Evolutionary conservation across 2,113 vertebrate genomes (phyloP).

Genomic region (Nannobrachium achirus): DNA sequence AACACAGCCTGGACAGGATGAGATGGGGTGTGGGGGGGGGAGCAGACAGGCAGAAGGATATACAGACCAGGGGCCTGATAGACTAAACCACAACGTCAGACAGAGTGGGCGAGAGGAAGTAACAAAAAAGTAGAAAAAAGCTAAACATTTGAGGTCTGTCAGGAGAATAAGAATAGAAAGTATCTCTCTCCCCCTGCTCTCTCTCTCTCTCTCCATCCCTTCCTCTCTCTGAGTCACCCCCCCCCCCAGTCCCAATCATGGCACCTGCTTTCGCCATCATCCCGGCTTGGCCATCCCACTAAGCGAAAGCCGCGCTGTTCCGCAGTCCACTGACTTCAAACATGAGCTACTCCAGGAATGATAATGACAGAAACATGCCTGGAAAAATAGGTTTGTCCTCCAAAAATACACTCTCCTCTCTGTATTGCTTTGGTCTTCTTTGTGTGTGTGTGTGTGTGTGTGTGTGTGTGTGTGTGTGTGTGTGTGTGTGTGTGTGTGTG

Average conservation of each 20-base stretch:
- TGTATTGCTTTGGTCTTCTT: slow-evolving; percentile 41
- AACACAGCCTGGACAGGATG: slow-evolving; percentile 27
- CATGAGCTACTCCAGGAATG: slow-evolving; percentile 83
- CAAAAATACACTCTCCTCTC: slow-evolving; percentile 69
- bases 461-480: too few relatives aligned
- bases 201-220: neutral
- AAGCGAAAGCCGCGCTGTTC: slow-evolving; percentile 70
- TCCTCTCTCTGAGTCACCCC: slow-evolving; percentile 10
- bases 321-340: slow-evolving; percentile 78
- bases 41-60: slow-evolving; percentile 6
- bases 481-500: too few relatives aligned
- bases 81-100: slow-evolving; percentile 46
- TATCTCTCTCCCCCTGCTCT: slow-evolving; percentile 3
- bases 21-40: neutral
- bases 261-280: slow-evolving; percentile 80
- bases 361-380: slow-evolving; percentile 85
- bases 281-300: slow-evolving; percentile 42
- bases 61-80: slow-evolving; percentile 13
- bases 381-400: slow-evolving; percentile 71
- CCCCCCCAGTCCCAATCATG: slow-evolving; percentile 45
- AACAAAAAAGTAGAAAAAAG: slow-evolving; percentile 43
- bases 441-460: neutral
- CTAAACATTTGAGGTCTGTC: slow-evolving; percentile 30
- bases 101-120: slow-evolving; percentile 32
- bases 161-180: slow-evolving; percentile 38